phyloP scores from a whole-genome alignment of 2,797 vertebrate genomes.

The Sternarchorhynchus goeldii region DNA sequence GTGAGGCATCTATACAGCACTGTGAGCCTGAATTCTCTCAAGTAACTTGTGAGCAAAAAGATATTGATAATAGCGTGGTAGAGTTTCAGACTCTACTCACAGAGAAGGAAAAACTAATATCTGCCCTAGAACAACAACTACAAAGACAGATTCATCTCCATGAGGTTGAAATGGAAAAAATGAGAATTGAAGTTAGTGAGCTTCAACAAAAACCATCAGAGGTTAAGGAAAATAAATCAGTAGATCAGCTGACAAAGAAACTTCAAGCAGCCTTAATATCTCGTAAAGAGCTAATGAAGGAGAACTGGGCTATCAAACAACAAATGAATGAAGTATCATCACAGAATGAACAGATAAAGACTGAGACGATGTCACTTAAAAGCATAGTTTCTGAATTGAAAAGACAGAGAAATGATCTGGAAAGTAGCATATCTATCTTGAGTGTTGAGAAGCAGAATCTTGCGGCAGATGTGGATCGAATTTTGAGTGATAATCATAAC shows the following conservation, averaged over 20 bases:
- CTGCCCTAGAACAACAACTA: conserved; percentile 69
- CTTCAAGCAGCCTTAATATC: conserved; percentile 86
- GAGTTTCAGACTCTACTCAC: conserved; percentile 56
- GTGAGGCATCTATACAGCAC: conserved; percentile 21
- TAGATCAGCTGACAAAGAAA: conserved; percentile 78
- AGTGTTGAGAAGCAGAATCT: conserved; percentile 69
- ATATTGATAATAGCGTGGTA: conserved; percentile 23
- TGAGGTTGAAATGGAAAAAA: conserved; percentile 61
- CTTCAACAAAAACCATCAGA: conserved; percentile 65
- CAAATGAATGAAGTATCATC: conserved; percentile 65
- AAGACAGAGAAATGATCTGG: conserved; percentile 66
- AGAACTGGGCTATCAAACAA: conserved; percentile 78
- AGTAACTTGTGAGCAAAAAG: conserved; percentile 46
- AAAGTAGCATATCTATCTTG: conserved; percentile 44
- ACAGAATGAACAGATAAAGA: conserved; percentile 67
- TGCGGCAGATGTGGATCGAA: conserved; percentile 65
- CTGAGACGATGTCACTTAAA: conserved; percentile 62
- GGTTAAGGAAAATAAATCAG: conserved; percentile 59
- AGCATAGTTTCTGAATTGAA: conserved; percentile 62
- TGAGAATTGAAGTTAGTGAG: conserved; percentile 56
- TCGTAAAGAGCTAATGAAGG: conserved; percentile 82
- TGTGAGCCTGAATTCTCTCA: neutral
- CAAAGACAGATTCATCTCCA: conserved; percentile 64
- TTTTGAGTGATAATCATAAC: conserved; percentile 81
- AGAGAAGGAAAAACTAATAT: conserved; percentile 66